Base-by-base conservation (phyloP, 2,888 invertebrate genomes). In the Latrodectus elegans region DNA sequence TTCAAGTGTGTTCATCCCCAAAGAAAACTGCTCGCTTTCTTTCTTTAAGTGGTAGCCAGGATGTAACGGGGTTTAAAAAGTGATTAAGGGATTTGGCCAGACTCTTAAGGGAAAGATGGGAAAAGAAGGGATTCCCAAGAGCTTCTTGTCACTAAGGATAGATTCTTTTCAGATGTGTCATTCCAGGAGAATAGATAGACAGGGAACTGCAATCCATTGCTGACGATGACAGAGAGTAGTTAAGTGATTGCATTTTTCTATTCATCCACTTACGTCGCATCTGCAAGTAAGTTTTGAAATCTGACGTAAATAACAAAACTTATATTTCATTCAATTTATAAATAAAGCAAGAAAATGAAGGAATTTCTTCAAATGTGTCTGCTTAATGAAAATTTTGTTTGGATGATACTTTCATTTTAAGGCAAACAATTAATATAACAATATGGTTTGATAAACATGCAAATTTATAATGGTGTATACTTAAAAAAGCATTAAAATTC, bases 161-260 rank as follows among this genome's bases (percentile, higher is more conserved):
- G 14, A n/a, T 15, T 60, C 60, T 60, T 60, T 60, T 60, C 60
- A 60, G n/a, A 60, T 12, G 60, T 60, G 60, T 60, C 60, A 60
- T 60, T 60, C 12, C 10, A 15, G 6, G 12, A 60, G 60, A 60
- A 60, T 60, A 60, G 60, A 60, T 60, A 60, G 60, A 60, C 60
- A 60, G 14, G 14, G 52, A 73, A 26, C 17, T 14, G 73, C 55
- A 55, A 53, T 73, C 55, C 22, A 22, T 73, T 55, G 55, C 53
- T 53, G 22, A 73, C 73, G 55, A 52, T 73, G 55, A 73, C 53
- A 55, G 73, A 55, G 26, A 52, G 22, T 14, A 52, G 71, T 71
- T 71, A 71, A 71, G 49, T 71, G 51, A 51, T 22, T 71, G 49
- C 71, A n/a, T 11, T 49, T 51, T 51, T 51, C 38, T 71, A 38